phyloP scores from a whole-genome alignment of 2,888 invertebrate genomes.

The Oithona nana region DNA sequence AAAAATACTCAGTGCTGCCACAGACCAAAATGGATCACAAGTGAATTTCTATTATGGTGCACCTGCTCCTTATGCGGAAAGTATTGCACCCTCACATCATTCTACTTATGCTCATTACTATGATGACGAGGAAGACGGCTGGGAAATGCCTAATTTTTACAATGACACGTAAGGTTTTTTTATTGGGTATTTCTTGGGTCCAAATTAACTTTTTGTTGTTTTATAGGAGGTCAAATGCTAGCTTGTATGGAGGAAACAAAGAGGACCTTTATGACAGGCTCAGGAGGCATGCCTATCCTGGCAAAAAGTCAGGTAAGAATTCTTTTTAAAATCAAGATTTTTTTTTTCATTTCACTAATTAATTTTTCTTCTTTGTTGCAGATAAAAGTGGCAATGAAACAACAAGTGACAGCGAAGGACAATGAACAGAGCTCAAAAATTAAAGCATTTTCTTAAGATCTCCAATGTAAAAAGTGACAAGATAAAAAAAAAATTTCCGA shows the following conservation, averaged over 20 bases:
- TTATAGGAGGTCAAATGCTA: conserved; percentile 46
- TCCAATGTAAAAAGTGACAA: too few species aligned
- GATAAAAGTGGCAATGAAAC: conserved; percentile 25
- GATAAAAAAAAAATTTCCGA: too few species aligned
- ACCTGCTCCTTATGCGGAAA: conserved; percentile 81
- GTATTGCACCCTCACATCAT: conserved; percentile 83
- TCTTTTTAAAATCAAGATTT: too few species aligned
- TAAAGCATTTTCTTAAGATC: too few species aligned
- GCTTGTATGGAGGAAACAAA: conserved; percentile 36
- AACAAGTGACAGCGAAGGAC: conserved; percentile 26
- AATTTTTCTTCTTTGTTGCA: conserved; percentile 19
- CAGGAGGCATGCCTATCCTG: conserved; percentile 81
- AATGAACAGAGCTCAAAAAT: conserved; percentile 18
- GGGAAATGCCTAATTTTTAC: conserved; percentile 95
- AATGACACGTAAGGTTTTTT: conserved; percentile 31
- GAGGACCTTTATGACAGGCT: conserved; percentile 86
- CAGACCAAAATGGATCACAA: conserved; percentile 21
- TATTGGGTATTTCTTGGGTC: conserved; percentile 1
- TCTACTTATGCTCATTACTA: conserved; percentile 89
- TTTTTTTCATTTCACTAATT: too few species aligned
- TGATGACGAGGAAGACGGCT: conserved; percentile 85
- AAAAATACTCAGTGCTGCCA: conserved; percentile 16
- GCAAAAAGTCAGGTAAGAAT: conserved; percentile 70
- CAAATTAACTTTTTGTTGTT: neutral
- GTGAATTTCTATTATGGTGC: conserved; percentile 82